Base-by-base conservation (phyloP, 53 echinoderm and acorn worm species). In the Patiria pectinifera region DNA sequence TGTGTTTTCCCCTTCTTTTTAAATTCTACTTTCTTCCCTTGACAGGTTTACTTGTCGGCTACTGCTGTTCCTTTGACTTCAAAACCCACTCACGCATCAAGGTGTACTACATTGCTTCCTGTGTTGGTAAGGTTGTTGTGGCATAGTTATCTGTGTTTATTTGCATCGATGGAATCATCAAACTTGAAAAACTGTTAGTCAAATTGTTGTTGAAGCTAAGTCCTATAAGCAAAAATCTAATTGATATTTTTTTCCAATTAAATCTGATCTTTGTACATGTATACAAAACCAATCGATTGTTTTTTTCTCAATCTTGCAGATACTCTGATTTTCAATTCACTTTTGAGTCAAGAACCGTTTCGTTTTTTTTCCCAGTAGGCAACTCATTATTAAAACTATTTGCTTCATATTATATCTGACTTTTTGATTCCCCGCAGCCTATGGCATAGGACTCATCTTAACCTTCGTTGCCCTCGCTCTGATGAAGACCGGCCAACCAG, bases 401-500 rank as follows among this genome's bases (percentile, higher is more conserved):
- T 60, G 9, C 12, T 66, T 66, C 6, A 11, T 13, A 18, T 66
- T 18, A 66, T 16, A 7, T 6, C 10, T 66, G 14, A 66, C 15
- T 10, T 74, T 18, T 24, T 80, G 83, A 46, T 72, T 87, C 48
- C 82, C 84, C 69, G 8, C 94, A 97, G 99, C 96, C 19, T 99
- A 99, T 76, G 94, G 93, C 21, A 69, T 97, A 85, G 96, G 96
- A 13, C 92, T 99, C 6, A 80, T 97, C 35, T 70, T 97, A 48
- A 94, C 94, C 44, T 99, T 99, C 59, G 11, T 96, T 13, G 99
- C 97, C 44, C 95, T 99, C 23, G 92, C 93, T 58, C 76, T 97
- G 14, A 99, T 99, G 99, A 91, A 96, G 83, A 95, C 96, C 0
- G 99, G 99, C 10, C 99, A 99, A 87, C 99, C 99, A 82, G 99